phyloP scores from a whole-genome alignment of 92 coral and sea anemone genomes.

The Bergia puertoricense region DNA sequence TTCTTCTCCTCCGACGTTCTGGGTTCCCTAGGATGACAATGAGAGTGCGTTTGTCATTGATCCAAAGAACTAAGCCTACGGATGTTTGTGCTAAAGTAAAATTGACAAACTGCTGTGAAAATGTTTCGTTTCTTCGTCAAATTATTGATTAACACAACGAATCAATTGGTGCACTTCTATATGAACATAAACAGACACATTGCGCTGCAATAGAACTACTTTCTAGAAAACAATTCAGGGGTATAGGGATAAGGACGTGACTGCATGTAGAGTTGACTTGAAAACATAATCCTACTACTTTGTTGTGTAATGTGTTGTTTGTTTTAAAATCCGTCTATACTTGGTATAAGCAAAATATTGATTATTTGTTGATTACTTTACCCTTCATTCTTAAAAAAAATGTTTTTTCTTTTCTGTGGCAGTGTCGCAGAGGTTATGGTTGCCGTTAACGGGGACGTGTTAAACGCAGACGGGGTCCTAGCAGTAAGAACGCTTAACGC shows the following conservation, averaged over 20 bases:
- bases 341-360: background rate
- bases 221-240: no score
- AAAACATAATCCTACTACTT: no score
- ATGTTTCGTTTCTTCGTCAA: background rate
- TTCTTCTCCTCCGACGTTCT: no score
- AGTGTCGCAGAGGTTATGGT: slow-evolving; percentile 36
- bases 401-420: background rate
- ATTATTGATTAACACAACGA: no score
- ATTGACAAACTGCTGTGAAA: no score
- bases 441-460: slow-evolving; percentile 30
- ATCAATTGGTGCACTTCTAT: background rate
- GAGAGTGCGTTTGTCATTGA: no score
- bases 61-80: no score
- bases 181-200: background rate
- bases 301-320: no score
- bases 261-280: no score
- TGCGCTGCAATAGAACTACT: no score
- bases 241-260: no score
- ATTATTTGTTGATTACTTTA: background rate
- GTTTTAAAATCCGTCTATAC: background rate
- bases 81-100: background rate
- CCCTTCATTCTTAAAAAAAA: background rate
- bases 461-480: slow-evolving; percentile 24
- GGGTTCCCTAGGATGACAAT: no score
- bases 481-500: slow-evolving; percentile 21